Evolutionary conservation across 2,113 vertebrate genomes (phyloP).

Genomic region (Gnathonemus longibarbis): DNA sequence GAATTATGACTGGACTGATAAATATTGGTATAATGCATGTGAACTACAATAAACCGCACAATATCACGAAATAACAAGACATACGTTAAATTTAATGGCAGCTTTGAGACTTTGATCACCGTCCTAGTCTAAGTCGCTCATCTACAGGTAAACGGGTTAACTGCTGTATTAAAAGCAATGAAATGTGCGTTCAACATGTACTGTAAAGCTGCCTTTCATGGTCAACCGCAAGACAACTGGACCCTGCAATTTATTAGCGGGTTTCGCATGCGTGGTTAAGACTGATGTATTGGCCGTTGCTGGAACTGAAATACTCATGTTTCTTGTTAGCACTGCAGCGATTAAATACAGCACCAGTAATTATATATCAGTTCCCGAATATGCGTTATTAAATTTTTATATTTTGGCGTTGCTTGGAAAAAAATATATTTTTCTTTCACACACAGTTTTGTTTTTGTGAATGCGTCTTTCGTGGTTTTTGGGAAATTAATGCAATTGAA

Average conservation of each 20-base stretch:
- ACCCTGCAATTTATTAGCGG: neutral
- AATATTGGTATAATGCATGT: neutral
- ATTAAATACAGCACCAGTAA: neutral
- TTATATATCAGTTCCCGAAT: neutral
- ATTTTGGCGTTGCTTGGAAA: neutral
- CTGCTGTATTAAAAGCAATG: neutral
- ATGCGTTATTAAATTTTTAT: neutral
- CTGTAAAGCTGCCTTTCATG: neutral
- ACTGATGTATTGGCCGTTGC: neutral
- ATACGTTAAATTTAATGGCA: neutral
- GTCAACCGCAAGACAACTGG: neutral
- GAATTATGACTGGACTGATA: neutral
- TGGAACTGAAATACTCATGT: neutral
- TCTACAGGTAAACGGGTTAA: neutral
- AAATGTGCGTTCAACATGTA: neutral
- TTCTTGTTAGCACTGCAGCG: neutral
- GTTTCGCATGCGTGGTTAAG: neutral
- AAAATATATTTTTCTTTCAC: neutral
- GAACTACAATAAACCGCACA: neutral
- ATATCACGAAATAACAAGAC: neutral
- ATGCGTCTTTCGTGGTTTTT: neutral
- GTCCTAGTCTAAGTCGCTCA: neutral
- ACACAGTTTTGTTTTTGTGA: neutral
- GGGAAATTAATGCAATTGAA: neutral
- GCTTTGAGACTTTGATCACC: neutral